Percentiles rank a stretch among this genome's conserved stretches.
phyloP scores from a whole-genome alignment of 2,888 invertebrate genomes.

The Allacma fusca region DNA sequence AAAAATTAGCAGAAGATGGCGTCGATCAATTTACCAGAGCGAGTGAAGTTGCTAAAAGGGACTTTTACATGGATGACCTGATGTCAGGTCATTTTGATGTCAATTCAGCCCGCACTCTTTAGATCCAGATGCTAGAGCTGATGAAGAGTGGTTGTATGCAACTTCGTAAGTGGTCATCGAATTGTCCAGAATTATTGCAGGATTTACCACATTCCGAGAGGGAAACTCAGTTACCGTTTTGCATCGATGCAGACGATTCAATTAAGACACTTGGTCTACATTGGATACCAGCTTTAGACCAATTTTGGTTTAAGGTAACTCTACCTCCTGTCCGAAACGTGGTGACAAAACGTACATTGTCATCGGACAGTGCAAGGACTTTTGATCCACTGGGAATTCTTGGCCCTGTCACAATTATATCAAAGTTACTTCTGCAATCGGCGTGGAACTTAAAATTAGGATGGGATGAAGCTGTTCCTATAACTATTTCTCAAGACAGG shows the following conservation, averaged over 20 bases:
- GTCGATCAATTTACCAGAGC: slow-evolving; percentile 55
- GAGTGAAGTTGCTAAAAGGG: slow-evolving; percentile 63
- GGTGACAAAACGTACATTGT: not conserved
- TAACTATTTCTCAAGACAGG: not conserved
- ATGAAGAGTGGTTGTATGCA: slow-evolving; percentile 50
- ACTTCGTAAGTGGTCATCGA: slow-evolving; percentile 60
- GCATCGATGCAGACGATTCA: slow-evolving; percentile 31
- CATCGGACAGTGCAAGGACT: not conserved
- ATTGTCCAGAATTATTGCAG: slow-evolving; percentile 34
- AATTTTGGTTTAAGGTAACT: slow-evolving; percentile 20
- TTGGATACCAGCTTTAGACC: slow-evolving; percentile 44
- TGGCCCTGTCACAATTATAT: not conserved
- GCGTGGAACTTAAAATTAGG: not conserved
- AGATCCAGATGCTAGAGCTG: slow-evolving; percentile 48
- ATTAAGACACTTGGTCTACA: slow-evolving; percentile 46
- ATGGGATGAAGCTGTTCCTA: not conserved
- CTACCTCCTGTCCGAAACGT: not conserved
- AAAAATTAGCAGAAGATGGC: slow-evolving; percentile 56
- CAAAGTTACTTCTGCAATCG: slow-evolving; percentile 6
- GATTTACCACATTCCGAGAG: not conserved
- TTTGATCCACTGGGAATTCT: slow-evolving; percentile 21
- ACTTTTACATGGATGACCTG: slow-evolving; percentile 63
- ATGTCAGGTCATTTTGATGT: slow-evolving; percentile 55
- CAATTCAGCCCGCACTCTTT: slow-evolving; percentile 50
- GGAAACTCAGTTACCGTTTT: not conserved